Evolutionary conservation across 2,888 invertebrate genomes (phyloP).

Genomic region (Melinaea menophilus): DNA sequence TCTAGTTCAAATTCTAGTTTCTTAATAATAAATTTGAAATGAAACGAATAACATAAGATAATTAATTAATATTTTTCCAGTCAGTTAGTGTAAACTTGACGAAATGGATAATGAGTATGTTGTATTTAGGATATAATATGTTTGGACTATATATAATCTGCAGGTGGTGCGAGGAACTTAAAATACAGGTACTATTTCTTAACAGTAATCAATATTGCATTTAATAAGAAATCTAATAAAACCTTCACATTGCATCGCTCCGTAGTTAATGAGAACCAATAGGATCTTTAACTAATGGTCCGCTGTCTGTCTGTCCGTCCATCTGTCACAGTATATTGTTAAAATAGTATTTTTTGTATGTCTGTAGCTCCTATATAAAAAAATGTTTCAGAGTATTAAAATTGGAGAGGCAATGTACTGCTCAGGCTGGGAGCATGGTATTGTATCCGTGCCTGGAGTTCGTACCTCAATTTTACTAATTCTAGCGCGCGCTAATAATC

Average conservation of each 20-base stretch:
- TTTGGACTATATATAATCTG: constrained; percentile 61
- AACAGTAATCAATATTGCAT: too few relatives aligned
- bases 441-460: constrained; percentile 48
- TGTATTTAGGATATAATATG: constrained; percentile 61
- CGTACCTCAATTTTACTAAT: constrained; percentile 51
- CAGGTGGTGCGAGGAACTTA: constrained; percentile 66
- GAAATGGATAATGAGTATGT: constrained; percentile 56
- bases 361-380: neutral
- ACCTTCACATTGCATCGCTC: too few relatives aligned
- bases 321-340: too few relatives aligned
- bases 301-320: too few relatives aligned
- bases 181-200: constrained; percentile 47
- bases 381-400: constrained; percentile 48
- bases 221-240: too few relatives aligned
- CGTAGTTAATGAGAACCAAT: too few relatives aligned
- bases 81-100: constrained; percentile 46
- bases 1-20: too few relatives aligned
- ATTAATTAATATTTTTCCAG: constrained; percentile 42
- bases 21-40: neutral
- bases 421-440: constrained; percentile 63
- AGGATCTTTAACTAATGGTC: too few relatives aligned
- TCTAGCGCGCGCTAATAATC: constrained; percentile 51
- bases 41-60: neutral
- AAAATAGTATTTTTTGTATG: neutral
- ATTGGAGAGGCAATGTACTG: constrained; percentile 57